These are phyloP conservation scores for Drosophila leontia DNA, from an alignment of 1,140 invertebrate species.

Conservation along the genomic window DNA sequence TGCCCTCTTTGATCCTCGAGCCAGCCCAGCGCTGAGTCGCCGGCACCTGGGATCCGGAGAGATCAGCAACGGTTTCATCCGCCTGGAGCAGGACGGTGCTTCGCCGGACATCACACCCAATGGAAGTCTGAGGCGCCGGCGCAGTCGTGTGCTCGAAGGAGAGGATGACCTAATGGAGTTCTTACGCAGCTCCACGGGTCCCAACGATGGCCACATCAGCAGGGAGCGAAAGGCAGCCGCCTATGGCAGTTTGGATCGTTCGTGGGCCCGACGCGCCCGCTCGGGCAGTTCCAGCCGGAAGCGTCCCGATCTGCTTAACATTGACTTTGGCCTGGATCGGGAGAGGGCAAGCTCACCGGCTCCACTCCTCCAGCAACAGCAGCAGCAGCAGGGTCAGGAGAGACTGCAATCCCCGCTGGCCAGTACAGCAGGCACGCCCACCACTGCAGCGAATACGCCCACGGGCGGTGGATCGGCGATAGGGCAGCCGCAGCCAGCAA, in stretches of 20 bases:
- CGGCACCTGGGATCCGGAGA: conserved; percentile 88
- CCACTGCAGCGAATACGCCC: conserved; percentile 54
- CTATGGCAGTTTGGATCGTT: conserved; percentile 94
- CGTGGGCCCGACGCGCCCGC: conserved; percentile 92
- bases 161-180: conserved; percentile 96
- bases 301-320: conserved; percentile 89
- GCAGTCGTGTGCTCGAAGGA: conserved; percentile 92
- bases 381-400: conserved; percentile 62
- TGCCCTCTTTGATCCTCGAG: conserved; percentile 90
- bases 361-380: conserved; percentile 84
- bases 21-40: conserved; percentile 88
- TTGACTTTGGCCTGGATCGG: conserved; percentile 89
- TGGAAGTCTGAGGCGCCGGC: conserved; percentile 91
- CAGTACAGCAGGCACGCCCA: conserved; percentile 57
- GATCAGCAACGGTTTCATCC: conserved; percentile 84
- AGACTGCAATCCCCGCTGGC: conserved; percentile 69
- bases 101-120: conserved; percentile 96
- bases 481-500: conserved; percentile 42
- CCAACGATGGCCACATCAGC: conserved; percentile 86
- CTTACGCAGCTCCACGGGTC: conserved; percentile 89
- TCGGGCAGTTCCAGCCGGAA: conserved; percentile 88
- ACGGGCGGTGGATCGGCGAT: conserved; percentile 44
- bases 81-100: conserved; percentile 87
- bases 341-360: conserved; percentile 91
- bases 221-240: conserved; percentile 90